Percentiles rank a stretch among this genome's conserved stretches.
Evolutionary conservation across 2,113 vertebrate genomes (phyloP).

Genomic region (Dromiciops gliroides): DNA sequence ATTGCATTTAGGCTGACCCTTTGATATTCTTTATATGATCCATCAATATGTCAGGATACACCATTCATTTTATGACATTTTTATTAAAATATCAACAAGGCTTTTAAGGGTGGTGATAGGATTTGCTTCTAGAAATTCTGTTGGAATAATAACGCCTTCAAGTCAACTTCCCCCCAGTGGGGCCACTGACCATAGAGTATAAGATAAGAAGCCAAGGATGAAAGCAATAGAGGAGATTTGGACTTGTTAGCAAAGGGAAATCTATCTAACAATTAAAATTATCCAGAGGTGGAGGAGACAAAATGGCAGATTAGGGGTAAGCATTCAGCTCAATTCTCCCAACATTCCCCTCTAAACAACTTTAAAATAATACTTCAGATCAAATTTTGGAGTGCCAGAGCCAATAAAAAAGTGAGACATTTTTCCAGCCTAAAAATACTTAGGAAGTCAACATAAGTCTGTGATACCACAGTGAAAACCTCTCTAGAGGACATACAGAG

Average conservation of each 20-base stretch:
- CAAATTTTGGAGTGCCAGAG: neutral
- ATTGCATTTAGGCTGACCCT: neutral
- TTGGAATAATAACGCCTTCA: neutral
- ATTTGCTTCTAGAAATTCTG: slow-evolving; percentile 22
- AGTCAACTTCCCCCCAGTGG: neutral
- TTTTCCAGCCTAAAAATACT: neutral
- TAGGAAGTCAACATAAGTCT: neutral
- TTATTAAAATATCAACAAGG: neutral
- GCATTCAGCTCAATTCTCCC: neutral
- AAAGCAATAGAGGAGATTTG: neutral
- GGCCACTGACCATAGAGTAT: neutral
- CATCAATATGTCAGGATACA: neutral
- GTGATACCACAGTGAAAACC: neutral
- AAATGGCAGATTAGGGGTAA: neutral
- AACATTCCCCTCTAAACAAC: neutral
- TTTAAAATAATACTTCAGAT: neutral
- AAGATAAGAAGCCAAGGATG: neutral
- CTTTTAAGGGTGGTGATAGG: neutral
- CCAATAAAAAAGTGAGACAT: neutral
- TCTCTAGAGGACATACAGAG: neutral
- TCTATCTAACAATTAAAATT: neutral
- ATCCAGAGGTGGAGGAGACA: neutral
- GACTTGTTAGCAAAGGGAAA: neutral
- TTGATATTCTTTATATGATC: neutral
- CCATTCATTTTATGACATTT: neutral